Evolutionary conservation across 2,113 vertebrate genomes (phyloP).

Genomic region (Eurystomus gularis): DNA sequence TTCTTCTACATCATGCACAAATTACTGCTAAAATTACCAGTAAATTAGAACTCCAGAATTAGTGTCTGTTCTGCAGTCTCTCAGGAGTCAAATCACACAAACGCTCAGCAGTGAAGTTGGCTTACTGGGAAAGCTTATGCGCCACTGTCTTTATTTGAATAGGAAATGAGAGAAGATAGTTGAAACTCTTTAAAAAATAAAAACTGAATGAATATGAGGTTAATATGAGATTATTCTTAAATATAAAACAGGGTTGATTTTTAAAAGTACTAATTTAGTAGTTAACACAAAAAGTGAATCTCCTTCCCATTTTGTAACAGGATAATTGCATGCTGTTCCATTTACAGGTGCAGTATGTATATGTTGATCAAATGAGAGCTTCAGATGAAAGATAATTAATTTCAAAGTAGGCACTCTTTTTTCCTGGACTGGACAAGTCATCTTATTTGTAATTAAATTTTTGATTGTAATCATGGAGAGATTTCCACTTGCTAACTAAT

Average conservation of each 20-base stretch:
- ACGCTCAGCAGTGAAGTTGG: not conserved
- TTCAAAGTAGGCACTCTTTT: not conserved
- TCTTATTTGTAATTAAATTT: not conserved
- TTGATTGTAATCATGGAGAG: not conserved
- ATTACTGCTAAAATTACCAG: not conserved
- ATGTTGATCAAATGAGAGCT: not conserved
- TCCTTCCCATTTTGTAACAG: not conserved
- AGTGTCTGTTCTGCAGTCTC: not conserved
- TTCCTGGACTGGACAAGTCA: not conserved
- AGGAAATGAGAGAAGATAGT: not conserved
- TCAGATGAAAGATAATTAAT: not conserved
- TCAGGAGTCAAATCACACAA: not conserved
- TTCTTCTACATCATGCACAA: not conserved
- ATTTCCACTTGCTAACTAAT: conserved; percentile 16
- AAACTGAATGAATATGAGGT: not conserved
- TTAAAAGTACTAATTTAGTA: not conserved
- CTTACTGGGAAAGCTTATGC: not conserved
- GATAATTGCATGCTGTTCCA: not conserved
- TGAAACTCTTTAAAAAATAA: not conserved
- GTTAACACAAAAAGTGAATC: not conserved
- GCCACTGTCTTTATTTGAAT: not conserved
- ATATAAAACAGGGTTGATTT: not conserved
- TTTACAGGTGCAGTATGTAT: not conserved
- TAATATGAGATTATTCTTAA: not conserved
- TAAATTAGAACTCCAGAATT: not conserved